Conservation (phyloP, 2,888 invertebrate genomes). For the Dolomedes plantarius region DNA sequence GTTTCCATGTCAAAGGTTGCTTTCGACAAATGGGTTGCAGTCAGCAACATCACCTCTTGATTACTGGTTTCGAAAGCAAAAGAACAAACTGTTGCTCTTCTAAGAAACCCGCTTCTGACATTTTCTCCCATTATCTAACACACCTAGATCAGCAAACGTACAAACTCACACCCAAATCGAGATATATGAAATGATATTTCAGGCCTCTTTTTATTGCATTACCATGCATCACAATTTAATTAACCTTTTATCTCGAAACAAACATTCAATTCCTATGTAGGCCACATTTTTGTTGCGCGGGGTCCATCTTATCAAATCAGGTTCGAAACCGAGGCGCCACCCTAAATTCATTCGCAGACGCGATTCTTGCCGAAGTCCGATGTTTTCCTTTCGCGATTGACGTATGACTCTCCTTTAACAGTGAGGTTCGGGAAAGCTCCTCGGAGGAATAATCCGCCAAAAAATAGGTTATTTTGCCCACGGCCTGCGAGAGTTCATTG, state of each 20-base stretch:
- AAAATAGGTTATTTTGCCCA: slow-evolving; percentile 16
- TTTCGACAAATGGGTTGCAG: no score
- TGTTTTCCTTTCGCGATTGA: slow-evolving; percentile 5
- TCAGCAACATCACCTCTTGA: no score
- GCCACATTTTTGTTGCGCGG: background rate
- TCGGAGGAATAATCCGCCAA: background rate
- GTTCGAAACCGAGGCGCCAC: background rate
- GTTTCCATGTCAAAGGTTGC: no score
- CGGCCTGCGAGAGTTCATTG: slow-evolving; percentile 5
- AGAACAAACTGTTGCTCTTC: no score
- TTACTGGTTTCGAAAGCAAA: no score
- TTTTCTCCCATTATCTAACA: background rate
- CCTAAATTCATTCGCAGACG: slow-evolving; percentile 4
- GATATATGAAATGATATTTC: background rate
- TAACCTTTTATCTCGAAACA: background rate
- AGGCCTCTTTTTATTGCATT: background rate
- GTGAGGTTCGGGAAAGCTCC: background rate
- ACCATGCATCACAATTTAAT: background rate
- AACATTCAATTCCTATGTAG: slow-evolving; percentile 6
- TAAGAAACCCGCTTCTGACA: background rate
- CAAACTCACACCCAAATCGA: background rate
- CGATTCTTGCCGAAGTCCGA: background rate
- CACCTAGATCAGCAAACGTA: background rate
- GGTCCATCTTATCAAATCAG: slow-evolving; percentile 12
- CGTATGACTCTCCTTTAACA: background rate